Evolutionary conservation across 2,888 invertebrate genomes (phyloP).

Genomic region (Drosophila austrosaltans): DNA sequence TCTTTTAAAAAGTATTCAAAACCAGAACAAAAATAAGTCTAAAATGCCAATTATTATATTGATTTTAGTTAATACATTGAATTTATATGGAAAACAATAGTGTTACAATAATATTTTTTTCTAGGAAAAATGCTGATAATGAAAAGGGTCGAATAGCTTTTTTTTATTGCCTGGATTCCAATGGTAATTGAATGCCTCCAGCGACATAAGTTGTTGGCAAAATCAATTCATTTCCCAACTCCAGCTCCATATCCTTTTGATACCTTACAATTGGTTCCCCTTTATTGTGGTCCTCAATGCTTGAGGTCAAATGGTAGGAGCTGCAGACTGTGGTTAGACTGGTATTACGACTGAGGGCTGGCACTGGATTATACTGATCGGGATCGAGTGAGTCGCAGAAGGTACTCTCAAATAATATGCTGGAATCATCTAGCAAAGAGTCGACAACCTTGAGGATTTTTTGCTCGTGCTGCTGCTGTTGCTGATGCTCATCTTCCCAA

Average conservation of each 20-base stretch:
- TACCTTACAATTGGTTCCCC: neutral
- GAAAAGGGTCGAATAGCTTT: neutral
- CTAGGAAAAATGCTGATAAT: neutral
- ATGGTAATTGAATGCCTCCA: neutral
- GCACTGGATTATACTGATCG: neutral
- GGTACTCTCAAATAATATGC: neutral
- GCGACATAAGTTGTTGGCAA: neutral
- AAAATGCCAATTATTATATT: too few relatives aligned
- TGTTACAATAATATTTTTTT: too few relatives aligned
- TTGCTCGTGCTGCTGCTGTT: neutral
- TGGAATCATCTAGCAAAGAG: neutral
- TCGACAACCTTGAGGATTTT: neutral
- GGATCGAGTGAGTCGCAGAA: conserved; percentile 1
- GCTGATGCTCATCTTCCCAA: neutral
- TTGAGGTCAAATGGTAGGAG: conserved; percentile 11
- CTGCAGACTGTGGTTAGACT: conserved; percentile 36
- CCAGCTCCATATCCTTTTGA: neutral
- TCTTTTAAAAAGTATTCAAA: too few relatives aligned
- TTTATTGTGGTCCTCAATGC: conserved; percentile 11
- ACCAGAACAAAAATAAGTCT: too few relatives aligned
- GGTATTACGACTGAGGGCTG: conserved; percentile 9
- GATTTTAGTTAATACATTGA: too few relatives aligned
- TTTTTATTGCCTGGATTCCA: neutral
- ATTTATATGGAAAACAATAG: too few relatives aligned
- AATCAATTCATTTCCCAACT: neutral